phyloP scores from a whole-genome alignment of 2,797 vertebrate genomes.

The Sebastes minor region DNA sequence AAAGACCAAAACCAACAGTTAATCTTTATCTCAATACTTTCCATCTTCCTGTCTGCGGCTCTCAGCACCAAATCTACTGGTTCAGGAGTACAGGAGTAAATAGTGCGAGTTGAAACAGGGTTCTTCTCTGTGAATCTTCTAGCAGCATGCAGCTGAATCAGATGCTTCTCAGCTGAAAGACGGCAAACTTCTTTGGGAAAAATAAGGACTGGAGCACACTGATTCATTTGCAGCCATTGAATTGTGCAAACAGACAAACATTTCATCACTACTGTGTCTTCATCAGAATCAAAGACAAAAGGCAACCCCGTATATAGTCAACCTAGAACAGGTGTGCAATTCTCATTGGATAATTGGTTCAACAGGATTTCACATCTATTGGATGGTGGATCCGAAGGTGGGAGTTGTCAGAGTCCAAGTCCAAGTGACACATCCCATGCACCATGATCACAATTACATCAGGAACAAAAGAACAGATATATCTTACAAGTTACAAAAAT shows the following conservation, averaged over 20 bases:
- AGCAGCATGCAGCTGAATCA: neutral
- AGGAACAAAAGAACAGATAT: neutral
- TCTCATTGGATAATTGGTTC: neutral
- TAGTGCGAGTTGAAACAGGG: neutral
- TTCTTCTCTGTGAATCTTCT: neutral
- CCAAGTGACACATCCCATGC: neutral
- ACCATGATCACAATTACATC: too few species aligned
- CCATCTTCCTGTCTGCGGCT: neutral
- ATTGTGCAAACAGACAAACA: neutral
- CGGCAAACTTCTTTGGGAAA: neutral
- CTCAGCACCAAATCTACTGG: neutral
- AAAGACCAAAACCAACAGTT: neutral
- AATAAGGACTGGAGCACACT: accelerated
- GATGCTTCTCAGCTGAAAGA: neutral
- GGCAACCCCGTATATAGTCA: neutral
- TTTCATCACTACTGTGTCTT: neutral
- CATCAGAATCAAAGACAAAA: neutral
- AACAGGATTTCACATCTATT: neutral
- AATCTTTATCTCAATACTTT: neutral
- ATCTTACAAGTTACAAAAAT: neutral
- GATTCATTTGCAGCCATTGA: neutral
- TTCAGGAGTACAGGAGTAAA: neutral
- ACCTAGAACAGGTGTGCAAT: neutral
- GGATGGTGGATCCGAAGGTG: neutral
- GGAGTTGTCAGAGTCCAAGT: neutral